Conservation (phyloP, 2,113 vertebrate species). For the Gadus macrocephalus region DNA sequence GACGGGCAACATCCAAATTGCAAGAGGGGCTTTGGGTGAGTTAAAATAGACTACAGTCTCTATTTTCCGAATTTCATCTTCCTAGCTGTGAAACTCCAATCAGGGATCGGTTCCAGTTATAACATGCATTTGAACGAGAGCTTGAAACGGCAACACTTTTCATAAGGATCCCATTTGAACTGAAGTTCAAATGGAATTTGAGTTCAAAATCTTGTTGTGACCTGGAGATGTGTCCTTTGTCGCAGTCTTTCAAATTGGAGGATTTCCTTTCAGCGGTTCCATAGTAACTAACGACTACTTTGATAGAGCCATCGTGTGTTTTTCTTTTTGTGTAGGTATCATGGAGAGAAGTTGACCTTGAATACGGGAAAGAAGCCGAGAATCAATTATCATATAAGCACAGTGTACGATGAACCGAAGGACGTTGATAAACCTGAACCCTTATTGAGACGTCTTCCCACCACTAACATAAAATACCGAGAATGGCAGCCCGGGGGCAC, state of each 20-base stretch:
- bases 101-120: too few species aligned
- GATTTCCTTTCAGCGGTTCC: too few species aligned
- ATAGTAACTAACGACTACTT: too few species aligned
- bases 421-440: constrained; percentile 78
- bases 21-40: constrained; percentile 94
- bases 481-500: constrained; percentile 61
- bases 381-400: constrained; percentile 76
- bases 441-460: constrained; percentile 80
- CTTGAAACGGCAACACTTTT: background rate
- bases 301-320: background rate
- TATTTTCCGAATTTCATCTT: too few species aligned
- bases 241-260: too few species aligned
- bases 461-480: constrained; percentile 86
- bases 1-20: constrained; percentile 92
- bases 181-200: too few species aligned
- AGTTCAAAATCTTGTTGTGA: too few species aligned
- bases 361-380: constrained; percentile 75
- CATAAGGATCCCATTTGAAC: background rate
- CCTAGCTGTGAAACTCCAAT: too few species aligned
- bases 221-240: too few species aligned
- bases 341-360: constrained; percentile 85
- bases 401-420: constrained; percentile 85
- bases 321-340: constrained; percentile 77
- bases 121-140: too few species aligned
- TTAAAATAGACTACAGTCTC: background rate